A percentile compares a stretch with the other conserved stretches of the same genome.
These are phyloP conservation scores for Eupithecia inturbata DNA, from an alignment of 2,888 invertebrate species.

Conservation along the genomic window DNA sequence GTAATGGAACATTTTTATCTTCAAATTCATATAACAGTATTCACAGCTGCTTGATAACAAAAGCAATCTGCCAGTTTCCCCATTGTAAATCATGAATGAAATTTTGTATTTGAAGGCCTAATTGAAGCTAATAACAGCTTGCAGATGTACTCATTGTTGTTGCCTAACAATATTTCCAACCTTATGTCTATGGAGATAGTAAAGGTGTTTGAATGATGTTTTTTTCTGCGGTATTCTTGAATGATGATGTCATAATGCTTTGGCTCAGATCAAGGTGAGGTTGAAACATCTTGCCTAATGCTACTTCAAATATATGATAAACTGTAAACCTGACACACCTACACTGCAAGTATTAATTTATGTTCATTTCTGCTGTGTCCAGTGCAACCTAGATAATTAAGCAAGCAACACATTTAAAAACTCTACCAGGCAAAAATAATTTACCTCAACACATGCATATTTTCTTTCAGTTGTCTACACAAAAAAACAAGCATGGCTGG, in stretches of 20 bases:
- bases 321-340: background rate
- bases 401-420: background rate
- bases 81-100: slow-evolving; percentile 53
- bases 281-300: background rate
- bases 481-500: background rate
- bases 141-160: slow-evolving; percentile 25
- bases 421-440: background rate
- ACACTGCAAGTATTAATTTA: background rate
- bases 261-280: background rate
- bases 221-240: slow-evolving; percentile 40
- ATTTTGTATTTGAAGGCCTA: slow-evolving; percentile 68
- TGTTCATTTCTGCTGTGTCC: background rate
- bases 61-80: slow-evolving; percentile 48
- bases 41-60: slow-evolving; percentile 55
- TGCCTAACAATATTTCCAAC: slow-evolving; percentile 49
- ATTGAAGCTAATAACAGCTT: slow-evolving; percentile 70
- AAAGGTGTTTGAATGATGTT: slow-evolving; percentile 22
- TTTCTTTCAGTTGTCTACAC: background rate
- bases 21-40: slow-evolving; percentile 46
- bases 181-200: slow-evolving; percentile 43
- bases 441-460: background rate
- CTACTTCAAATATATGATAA: slow-evolving; percentile 20
- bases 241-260: slow-evolving; percentile 47
- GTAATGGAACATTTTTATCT: slow-evolving; percentile 46
- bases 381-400: background rate